Base-by-base conservation (phyloP, 2,113 vertebrate species). In the Scomber japonicus region DNA sequence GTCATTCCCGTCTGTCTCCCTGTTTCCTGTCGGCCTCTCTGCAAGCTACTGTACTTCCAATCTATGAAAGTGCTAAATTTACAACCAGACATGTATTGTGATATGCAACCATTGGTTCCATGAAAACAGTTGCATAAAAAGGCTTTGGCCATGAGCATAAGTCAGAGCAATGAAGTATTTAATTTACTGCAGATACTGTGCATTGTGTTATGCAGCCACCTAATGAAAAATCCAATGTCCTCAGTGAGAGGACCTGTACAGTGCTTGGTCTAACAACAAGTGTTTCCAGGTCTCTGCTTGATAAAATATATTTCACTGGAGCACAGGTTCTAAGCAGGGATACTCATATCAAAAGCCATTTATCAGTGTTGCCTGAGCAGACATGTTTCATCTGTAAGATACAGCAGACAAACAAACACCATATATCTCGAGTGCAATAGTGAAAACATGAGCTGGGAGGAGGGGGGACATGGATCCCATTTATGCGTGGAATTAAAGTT, bases 331-430 rank as follows among this genome's bases (percentile, higher is more conserved):
- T 17, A 51, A 48, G 53, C 16, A 17, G 21, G 13, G 57, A 30
- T 5, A 45, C 50, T 35, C 55, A 40, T 51, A 69, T 80, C 70
- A 46, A 66, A 77, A 66, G 67, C 54, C 44, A 75, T 86, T 85
- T 60, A 70, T 85, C 82, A 72, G 75, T 9, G 46, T 72, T 80
- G 69, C 71, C 66, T 48, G 78, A 66, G 59, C 57, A 76, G 84
- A 67, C 30, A 56, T 56, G 68, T 81, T 62, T 82, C 66, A 76
- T 86, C 71, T 61, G 49, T 64, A 77, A 71, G 44, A 50, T 74
- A 21, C 71, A 69, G 81, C 54, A 74, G 76, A 71, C 59, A 81
- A 61, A 40, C 72, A 78, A 71, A 73, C 57, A 81, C 64, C 51
- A 75, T 82, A 74, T 17, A 31, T 84, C 78, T 81, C 5, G 0